Evolutionary conservation across 2,113 vertebrate species (phyloP), one percentile per base, ranked within the genome.

Genomic region (Nothobranchius furzeri): DNA sequence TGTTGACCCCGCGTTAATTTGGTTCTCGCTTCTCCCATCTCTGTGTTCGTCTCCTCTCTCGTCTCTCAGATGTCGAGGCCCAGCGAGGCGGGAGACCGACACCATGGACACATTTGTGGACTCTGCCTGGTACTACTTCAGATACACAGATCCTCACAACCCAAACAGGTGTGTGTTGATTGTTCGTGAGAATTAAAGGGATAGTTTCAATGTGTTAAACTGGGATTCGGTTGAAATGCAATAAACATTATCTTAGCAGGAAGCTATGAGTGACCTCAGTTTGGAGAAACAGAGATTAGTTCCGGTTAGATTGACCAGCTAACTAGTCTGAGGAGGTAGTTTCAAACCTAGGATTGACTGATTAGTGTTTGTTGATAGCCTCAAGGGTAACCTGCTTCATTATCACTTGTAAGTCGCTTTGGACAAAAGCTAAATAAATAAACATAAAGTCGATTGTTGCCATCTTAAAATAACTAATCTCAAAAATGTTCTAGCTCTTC

Each of bases 101-200:
- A 99, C 98, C 43, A 98, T 99, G 98, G 97, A 99, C 59, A 99
- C 96, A 0, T 99, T 99, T 89, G 97, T 99, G 46, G 98, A 99
- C 76, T 98, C 96, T 0, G 90, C 96, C 4, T 99, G 98, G 97
- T 99, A 99, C 85, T 99, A 95, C 90, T 89, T 99, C 73, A 91
- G 96, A 87, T 99, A 96, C 86, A 94, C 93, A 0, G 97, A 99
- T 88, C 95, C 98, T 37, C 89, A 87, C 66, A 99, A 98, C 59
- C 12, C 30, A 0, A 70, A 91, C 59, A 96, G 94, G 96, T 99
- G 92, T 63, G 35, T 12, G 60, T 46, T 54, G 40, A 30, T 51
- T 20, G 40, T 50, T 57, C 6, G n/a, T 43, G 25, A 63, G 15
- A 45, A 55, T 50, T 48, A 11, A 47, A 47, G 45, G 12, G 45